Base-by-base conservation (phyloP, 2,888 invertebrate species). In the Vannuccia rotundouncinata region DNA sequence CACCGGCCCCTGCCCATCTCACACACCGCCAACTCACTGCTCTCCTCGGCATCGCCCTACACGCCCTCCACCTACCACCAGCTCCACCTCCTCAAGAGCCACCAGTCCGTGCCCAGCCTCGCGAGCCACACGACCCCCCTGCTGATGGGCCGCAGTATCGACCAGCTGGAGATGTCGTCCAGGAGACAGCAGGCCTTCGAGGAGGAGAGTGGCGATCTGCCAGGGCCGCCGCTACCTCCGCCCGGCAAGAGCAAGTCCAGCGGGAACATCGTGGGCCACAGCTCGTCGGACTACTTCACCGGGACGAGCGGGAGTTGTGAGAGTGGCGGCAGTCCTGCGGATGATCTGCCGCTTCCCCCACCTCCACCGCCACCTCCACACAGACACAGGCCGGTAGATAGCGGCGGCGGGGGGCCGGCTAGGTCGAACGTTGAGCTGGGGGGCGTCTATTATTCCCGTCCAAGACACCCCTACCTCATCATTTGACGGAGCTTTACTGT, bases 1-100 rank as follows among this genome's bases (percentile, higher is more conserved):
- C 45, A 13, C 10, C 45, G 10, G 45, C 45, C 45, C 45, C 45
- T 45, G 45, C 45, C 45, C 45, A 17, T 17, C 17, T 66, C 66
- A 66, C 66, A n/a, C 66, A 66, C 66, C 10, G 66, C 66, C 66
- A 66, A 66, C 66, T 66, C 66, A 13, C 66, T 66, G 10, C 66
- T 66, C 66, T 66, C 66, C 25, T 66, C 66, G 66, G 13, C 22
- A 17, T 22, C 66, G 17, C 66, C 25, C 2, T 22, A 17, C 45
- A 45, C 45, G 10, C 10, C 45, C 45, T 45, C 5, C 45, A 45
- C 45, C 45, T 5, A 45, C 45, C 5, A 45, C 45, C 22, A 66
- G 2, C 66, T 22, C 2, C 25, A 66, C 66, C 22, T 66, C 17
- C 66, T 66, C 17, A 66, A 66, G 66, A 66, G 10, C 66, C 66